Evolutionary conservation across 2,797 vertebrate species (phyloP), one percentile per base, ranked within the genome.

Genomic region (Glossophaga mutica): DNA sequence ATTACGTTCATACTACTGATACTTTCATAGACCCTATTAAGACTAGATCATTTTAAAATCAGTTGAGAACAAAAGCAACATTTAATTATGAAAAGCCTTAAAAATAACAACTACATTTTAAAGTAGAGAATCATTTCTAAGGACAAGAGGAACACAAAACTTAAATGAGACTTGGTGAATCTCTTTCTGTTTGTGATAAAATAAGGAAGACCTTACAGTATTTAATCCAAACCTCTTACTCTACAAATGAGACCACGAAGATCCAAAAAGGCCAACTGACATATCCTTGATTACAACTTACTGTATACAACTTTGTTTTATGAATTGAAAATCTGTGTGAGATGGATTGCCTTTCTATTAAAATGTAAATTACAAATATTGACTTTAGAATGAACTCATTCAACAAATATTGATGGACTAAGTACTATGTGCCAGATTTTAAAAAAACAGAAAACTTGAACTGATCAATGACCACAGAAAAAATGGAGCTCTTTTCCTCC

Each of bases 41-140:
- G 78, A 37, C 37, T 50, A 70, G 50, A 48, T 12, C 19, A 32
- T 65, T 92, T 68, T 82, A 67, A 76, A 81, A 46, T n/a, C 15
- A 74, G 39, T 19, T 91, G 57, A 87, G 0, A 85, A 82, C 26
- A 71, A 82, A 86, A 91, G 67, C 42, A 70, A 59, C 15, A 87
- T 37, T 81, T 85, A 68, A 24, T 65, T 83, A 50, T 9, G 73
- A 44, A 87, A 94, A 90, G 14, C 16, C 82, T 70, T 57, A 67
- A 90, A 90, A 76, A 71, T 24, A 55, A 16, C 70, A 57, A 26
- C 24, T 52, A 42, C 0, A 37, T 83, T 81, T 39, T 81, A 46
- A 91, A 67, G 34, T 32, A 91, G 6, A 73, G 50, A 79, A 44
- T 59, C 32, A 67, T 91, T 94, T 89, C 87, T 94, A 59, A 91